A percentile compares a stretch with the other conserved stretches of the same genome.
phyloP scores from a whole-genome alignment of 1,140 invertebrate species.

The Drosophila burlai region DNA sequence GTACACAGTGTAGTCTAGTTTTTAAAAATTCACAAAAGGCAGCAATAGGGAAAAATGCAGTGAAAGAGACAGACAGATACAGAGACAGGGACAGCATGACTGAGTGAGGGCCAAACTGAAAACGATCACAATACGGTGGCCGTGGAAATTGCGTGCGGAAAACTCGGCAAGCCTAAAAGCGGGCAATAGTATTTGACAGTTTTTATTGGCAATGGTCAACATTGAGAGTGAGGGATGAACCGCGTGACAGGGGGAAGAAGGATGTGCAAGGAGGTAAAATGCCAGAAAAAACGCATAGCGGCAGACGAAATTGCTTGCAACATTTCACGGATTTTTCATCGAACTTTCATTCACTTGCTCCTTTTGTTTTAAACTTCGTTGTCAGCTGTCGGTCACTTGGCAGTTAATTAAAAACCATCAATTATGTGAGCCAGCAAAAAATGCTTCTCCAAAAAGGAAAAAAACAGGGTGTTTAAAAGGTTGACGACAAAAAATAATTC shows the following conservation, averaged over 20 bases:
- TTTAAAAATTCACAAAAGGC: slow-evolving; percentile 9
- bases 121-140: slow-evolving; percentile 19
- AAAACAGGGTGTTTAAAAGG: slow-evolving; percentile 22
- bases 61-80: background rate
- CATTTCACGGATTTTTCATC: slow-evolving; percentile 38
- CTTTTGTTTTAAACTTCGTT: slow-evolving; percentile 40
- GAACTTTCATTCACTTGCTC: slow-evolving; percentile 20
- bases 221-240: slow-evolving; percentile 4
- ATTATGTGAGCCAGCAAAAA: slow-evolving; percentile 66
- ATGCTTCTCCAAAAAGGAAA: slow-evolving; percentile 23
- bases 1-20: background rate
- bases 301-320: slow-evolving; percentile 28
- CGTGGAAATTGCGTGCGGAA: slow-evolving; percentile 41
- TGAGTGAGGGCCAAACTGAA: slow-evolving; percentile 1
- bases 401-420: slow-evolving; percentile 83
- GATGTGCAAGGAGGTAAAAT: slow-evolving; percentile 13
- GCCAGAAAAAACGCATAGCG: slow-evolving; percentile 14
- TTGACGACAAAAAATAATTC: slow-evolving; percentile 41
- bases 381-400: slow-evolving; percentile 80
- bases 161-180: slow-evolving; percentile 53
- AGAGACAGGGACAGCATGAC: background rate
- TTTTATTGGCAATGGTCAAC: slow-evolving; percentile 62
- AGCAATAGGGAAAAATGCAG: background rate
- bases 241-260: background rate
- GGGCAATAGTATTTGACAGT: slow-evolving; percentile 61